These are phyloP conservation scores for Actinostola sp. DNA, from an alignment of 92 coral and sea anemone genomes.

Conservation along the genomic window DNA sequence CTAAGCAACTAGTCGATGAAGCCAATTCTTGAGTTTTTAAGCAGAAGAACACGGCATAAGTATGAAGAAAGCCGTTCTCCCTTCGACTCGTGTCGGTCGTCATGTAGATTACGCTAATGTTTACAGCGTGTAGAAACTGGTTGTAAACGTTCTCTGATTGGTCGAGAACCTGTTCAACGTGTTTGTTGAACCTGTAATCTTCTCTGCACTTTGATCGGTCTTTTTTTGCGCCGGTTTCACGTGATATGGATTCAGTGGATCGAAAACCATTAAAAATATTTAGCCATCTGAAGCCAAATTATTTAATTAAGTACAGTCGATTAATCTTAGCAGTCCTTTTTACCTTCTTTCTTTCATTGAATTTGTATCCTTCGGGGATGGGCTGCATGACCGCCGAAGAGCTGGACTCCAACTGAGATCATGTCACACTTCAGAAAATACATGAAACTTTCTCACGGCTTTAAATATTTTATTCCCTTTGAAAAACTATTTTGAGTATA, in stretches of 20 bases:
- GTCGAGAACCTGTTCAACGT: constrained; percentile 9
- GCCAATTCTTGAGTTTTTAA: not conserved
- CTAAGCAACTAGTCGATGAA: not conserved
- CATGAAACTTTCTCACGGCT: too few relatives aligned
- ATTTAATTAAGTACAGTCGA: not conserved
- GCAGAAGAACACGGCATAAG: not conserved
- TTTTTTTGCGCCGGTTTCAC: not conserved
- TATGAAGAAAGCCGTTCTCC: not conserved
- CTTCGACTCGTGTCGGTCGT: not conserved
- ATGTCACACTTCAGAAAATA: too few relatives aligned
- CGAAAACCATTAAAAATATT: not conserved
- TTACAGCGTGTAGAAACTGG: not conserved
- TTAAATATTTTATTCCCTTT: too few relatives aligned
- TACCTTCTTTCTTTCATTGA: not conserved
- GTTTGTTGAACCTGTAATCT: constrained; percentile 31
- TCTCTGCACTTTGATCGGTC: constrained; percentile 11
- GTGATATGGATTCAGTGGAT: not conserved
- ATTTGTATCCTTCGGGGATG: not conserved
- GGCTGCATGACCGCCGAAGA: too few relatives aligned
- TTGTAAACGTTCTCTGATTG: constrained; percentile 7
- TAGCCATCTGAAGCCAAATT: too few relatives aligned
- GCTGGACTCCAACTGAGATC: too few relatives aligned
- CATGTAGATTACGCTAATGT: constrained; percentile 11
- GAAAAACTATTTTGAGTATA: too few relatives aligned
- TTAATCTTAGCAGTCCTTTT: not conserved